Evolutionary conservation across 2,888 invertebrate genomes (phyloP), one percentile per base, ranked within the genome.

Genomic region (Xylota segnis): DNA sequence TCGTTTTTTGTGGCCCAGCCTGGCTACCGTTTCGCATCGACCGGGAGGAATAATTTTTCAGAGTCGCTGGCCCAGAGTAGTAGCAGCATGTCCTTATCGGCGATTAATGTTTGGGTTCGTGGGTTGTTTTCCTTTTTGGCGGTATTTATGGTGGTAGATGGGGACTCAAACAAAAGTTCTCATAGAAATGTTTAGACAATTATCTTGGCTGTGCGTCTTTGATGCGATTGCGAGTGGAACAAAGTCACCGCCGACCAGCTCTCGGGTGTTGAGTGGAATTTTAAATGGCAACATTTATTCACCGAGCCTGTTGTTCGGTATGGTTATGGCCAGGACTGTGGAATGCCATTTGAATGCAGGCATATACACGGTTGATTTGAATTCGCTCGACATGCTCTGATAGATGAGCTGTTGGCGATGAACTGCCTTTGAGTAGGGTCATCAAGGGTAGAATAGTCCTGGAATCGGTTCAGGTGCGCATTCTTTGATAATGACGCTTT

Each of bases 261-360:
- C 76, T 81, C 72, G 76, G 86, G 86, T 86, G 86, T 86, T 77
- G 86, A 72, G 82, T 72, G 86, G 86, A 86, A 86, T 86, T 86
- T 86, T 86, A 86, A 86, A 86, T 86, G 86, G 76, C 86, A 86
- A 81, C 75, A 76, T 86, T 81, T 86, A 81, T 86, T 86, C 76
- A 65, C 40, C 27, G 71, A 29, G 23, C 23, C 23, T 23, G 52
- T 59, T 76, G 61, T 59, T 72, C n/a, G n/a, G 47, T 52, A 52
- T 52, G 23, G 34, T 5, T 66, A 23, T 37, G 34, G 34, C 12
- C 32, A 10, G 40, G 37, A 23, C 14, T 12, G 12, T 27, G 65
- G 79, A 79, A 79, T 86, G 59, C 16, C 32, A 75, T 82, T 77
- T 79, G 45, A 71, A 70, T 84, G 70, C 37, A 58, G 47, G 47